A percentile compares a stretch with the other conserved stretches of the same genome.
These are phyloP conservation scores for Sebastiscus albofasciatus DNA, from an alignment of 2,797 vertebrate species.

Conservation along the genomic window DNA sequence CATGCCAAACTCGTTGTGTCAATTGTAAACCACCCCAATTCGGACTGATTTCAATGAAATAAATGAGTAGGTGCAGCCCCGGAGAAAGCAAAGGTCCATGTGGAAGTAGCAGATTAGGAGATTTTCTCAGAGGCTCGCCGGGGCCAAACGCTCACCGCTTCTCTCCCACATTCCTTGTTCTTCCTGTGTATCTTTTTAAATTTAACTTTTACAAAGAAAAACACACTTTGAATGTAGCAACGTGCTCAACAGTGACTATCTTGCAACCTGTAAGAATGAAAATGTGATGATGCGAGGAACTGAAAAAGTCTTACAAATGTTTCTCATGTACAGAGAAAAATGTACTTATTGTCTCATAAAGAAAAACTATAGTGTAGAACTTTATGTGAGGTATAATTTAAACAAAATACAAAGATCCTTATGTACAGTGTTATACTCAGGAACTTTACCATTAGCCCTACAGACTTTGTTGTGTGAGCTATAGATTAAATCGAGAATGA, in stretches of 20 bases:
- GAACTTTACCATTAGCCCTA: no score
- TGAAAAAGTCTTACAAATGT: neutral
- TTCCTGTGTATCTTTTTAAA: constrained; percentile 1
- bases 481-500: no score
- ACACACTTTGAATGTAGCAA: neutral
- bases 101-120: constrained; percentile 72
- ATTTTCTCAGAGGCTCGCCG: constrained; percentile 35
- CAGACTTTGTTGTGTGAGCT: no score
- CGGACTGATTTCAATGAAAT: constrained; percentile 80
- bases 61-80: constrained; percentile 71
- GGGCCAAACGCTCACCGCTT: constrained; percentile 23
- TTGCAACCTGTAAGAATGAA: neutral
- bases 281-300: neutral
- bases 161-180: constrained; percentile 13
- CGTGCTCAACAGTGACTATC: neutral
- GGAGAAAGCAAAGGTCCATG: constrained; percentile 69
- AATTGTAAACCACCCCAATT: constrained; percentile 81
- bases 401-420: no score
- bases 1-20: constrained; percentile 78
- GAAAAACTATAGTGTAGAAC: no score
- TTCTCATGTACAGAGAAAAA: no score
- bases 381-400: no score
- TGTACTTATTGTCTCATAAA: no score
- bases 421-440: no score
- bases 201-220: neutral